Evolutionary conservation across 2,113 vertebrate species (phyloP).

Genomic region (Strix uralensis): DNA sequence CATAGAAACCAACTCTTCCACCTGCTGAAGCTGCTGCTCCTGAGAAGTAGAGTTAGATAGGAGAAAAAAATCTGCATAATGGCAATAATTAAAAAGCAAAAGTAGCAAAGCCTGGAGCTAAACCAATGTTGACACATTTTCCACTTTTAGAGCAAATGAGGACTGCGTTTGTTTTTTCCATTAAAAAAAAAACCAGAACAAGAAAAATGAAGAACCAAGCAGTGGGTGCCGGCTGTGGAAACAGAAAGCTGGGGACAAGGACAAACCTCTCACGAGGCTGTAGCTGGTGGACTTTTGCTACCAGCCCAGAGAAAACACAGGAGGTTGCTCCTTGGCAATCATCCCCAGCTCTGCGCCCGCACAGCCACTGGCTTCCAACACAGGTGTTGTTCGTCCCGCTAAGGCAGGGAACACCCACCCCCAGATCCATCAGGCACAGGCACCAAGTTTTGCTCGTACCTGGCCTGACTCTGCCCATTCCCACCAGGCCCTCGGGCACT

Average conservation of each 20-base stretch:
- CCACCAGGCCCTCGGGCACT: neutral
- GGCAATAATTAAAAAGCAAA: neutral
- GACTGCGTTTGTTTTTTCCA: neutral
- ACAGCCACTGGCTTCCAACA: neutral
- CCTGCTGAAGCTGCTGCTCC: neutral
- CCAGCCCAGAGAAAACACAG: neutral
- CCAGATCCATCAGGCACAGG: neutral
- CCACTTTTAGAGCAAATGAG: neutral
- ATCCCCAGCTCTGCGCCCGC: fast-evolving
- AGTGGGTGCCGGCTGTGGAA: neutral
- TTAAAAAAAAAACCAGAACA: neutral
- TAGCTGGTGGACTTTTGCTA: neutral
- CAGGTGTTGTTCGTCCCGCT: fast-evolving
- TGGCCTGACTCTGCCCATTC: neutral
- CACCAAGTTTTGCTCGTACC: fast-evolving
- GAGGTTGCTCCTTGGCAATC: neutral
- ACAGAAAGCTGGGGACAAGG: neutral
- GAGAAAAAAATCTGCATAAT: neutral
- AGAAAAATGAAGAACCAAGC: neutral
- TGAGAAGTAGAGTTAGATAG: neutral
- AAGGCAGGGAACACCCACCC: neutral
- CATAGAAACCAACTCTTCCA: neutral
- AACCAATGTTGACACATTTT: neutral
- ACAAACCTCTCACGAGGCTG: neutral
- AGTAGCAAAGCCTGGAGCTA: fast-evolving